Conservation (phyloP, 2,797 vertebrate genomes). For the Phataginus tricuspis region DNA sequence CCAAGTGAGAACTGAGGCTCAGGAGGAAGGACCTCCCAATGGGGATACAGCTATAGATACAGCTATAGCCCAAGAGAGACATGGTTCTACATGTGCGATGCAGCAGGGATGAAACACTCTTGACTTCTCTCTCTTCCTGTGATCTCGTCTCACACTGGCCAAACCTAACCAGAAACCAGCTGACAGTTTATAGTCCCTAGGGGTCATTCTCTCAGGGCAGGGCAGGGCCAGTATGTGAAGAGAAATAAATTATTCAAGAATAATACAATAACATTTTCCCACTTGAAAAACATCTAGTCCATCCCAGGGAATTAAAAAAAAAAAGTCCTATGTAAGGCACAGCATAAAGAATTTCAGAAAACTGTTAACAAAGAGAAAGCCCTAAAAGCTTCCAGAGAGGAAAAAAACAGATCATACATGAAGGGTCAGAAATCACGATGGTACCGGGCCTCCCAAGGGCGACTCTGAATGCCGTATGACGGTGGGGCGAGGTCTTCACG, state of each 20-base stretch:
- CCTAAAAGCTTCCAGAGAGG: background rate
- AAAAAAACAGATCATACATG: slow-evolving; percentile 13
- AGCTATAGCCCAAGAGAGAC: background rate
- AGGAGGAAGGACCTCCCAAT: background rate
- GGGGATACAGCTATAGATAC: background rate
- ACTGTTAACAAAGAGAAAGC: slow-evolving; percentile 23
- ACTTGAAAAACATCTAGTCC: slow-evolving; percentile 51
- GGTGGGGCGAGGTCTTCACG: background rate
- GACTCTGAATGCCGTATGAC: background rate
- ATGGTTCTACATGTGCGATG: background rate
- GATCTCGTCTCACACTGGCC: background rate
- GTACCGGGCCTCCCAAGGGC: background rate
- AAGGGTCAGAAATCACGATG: slow-evolving; percentile 20
- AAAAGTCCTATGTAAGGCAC: background rate
- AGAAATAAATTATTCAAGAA: slow-evolving; percentile 51
- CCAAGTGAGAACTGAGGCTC: background rate
- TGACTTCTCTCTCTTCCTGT: background rate
- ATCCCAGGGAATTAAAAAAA: background rate
- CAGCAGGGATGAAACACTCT: background rate
- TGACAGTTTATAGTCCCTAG: background rate
- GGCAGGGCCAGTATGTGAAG: background rate
- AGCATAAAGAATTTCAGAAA: slow-evolving; percentile 40
- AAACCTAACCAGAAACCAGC: background rate
- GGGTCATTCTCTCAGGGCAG: background rate
- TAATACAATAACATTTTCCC: slow-evolving; percentile 61